Evolutionary conservation across 1,140 invertebrate species (phyloP).

Genomic region (Bombus haemorrhoidalis): DNA sequence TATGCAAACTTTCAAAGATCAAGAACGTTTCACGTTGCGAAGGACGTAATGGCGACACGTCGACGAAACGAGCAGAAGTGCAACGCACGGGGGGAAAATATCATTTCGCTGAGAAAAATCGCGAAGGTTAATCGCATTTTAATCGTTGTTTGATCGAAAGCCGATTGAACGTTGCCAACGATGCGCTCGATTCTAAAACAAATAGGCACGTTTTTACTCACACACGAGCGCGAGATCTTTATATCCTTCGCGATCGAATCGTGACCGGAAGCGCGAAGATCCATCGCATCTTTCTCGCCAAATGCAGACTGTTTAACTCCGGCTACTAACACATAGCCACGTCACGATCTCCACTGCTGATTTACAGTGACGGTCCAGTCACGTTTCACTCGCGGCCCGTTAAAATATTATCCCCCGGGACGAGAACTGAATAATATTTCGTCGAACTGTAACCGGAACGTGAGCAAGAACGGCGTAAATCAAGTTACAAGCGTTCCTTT

Average conservation of each 20-base stretch:
- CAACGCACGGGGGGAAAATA: no score
- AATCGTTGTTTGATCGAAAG: not conserved
- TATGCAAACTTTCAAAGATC: no score
- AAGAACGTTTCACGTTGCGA: no score
- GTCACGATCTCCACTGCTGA: not conserved
- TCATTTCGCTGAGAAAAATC: no score
- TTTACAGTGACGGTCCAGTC: slow-evolving; percentile 5
- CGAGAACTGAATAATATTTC: slow-evolving; percentile 19
- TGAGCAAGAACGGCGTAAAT: not conserved
- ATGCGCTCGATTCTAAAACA: not conserved
- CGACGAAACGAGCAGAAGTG: not conserved
- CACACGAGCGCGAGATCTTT: no score
- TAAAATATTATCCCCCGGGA: slow-evolving; percentile 3
- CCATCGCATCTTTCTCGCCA: not conserved
- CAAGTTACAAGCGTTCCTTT: not conserved
- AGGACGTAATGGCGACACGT: no score
- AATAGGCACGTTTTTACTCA: no score
- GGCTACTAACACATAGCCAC: not conserved
- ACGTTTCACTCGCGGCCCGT: not conserved
- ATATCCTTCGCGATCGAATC: not conserved
- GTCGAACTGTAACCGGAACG: not conserved
- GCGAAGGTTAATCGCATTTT: not conserved
- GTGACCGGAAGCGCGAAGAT: slow-evolving; percentile 13
- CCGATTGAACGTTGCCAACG: not conserved
- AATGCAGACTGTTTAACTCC: not conserved